These are phyloP conservation scores for Nemopilema nomurai DNA, from an alignment of 30 jellyfish, hydroid and myxozoan genomes.

Conservation along the genomic window DNA sequence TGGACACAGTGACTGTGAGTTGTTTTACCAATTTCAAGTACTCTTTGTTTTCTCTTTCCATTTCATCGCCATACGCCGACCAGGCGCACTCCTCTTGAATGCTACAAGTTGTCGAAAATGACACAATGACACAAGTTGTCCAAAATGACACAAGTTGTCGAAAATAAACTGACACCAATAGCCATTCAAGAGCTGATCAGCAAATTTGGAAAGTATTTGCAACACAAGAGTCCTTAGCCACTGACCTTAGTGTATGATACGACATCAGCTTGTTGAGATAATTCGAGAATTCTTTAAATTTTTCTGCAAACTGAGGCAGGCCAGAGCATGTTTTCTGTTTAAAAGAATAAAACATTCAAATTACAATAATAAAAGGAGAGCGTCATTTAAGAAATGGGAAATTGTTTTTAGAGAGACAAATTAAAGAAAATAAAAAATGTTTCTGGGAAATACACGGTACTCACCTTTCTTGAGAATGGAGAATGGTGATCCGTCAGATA, in stretches of 20 bases:
- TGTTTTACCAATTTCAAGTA: constrained; percentile 32
- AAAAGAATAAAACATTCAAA: neutral
- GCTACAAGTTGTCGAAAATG: constrained; percentile 26
- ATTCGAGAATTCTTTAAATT: constrained; percentile 35
- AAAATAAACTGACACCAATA: too few relatives aligned
- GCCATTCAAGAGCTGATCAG: too few relatives aligned
- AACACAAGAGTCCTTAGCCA: neutral
- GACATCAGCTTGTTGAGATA: constrained; percentile 72
- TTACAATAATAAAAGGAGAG: too few relatives aligned
- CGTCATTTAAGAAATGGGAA: too few relatives aligned
- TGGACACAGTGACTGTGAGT: constrained; percentile 47
- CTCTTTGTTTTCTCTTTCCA: constrained; percentile 48
- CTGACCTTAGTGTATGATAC: constrained; percentile 62
- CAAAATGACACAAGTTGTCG: too few relatives aligned
- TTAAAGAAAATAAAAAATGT: too few relatives aligned
- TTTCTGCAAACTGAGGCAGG: constrained; percentile 29
- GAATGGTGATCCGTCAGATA: too few relatives aligned
- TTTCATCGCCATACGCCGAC: constrained; percentile 61
- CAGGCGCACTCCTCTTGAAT: constrained; percentile 74
- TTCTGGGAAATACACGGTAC: too few relatives aligned
- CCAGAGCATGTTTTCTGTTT: constrained; percentile 69
- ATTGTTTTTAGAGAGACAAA: too few relatives aligned
- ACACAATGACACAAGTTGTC: neutral
- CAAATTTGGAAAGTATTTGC: too few relatives aligned
- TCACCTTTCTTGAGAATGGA: too few relatives aligned